Evolutionary conservation across 1,140 invertebrate genomes (phyloP).

Genomic region (Plodia interpunctella): DNA sequence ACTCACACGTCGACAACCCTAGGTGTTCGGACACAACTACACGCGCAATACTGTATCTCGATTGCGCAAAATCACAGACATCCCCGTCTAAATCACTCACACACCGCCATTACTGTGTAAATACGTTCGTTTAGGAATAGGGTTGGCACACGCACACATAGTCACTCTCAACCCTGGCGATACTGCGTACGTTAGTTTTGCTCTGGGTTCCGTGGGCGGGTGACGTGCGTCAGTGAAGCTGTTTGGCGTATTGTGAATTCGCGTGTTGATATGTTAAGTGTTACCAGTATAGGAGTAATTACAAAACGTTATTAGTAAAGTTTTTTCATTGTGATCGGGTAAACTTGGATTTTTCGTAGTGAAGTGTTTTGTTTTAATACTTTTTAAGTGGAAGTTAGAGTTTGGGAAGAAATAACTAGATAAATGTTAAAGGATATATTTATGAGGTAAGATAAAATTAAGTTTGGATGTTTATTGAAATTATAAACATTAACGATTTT

Average conservation of each 20-base stretch:
- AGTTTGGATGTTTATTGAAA: too few species aligned
- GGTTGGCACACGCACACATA: constrained; percentile 36
- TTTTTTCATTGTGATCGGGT: constrained; percentile 1
- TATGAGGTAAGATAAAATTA: constrained; percentile 5
- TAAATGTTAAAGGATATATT: not conserved
- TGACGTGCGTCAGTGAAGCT: constrained; percentile 24
- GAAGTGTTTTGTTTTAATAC: constrained; percentile 11
- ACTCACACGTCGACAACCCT: constrained; percentile 30
- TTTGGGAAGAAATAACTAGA: not conserved
- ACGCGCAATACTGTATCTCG: constrained; percentile 36
- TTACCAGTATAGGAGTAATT: too few species aligned
- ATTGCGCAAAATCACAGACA: constrained; percentile 48
- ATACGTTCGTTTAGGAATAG: constrained; percentile 27
- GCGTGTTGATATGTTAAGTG: constrained; percentile 7
- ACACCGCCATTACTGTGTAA: constrained; percentile 25
- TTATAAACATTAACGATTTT: too few species aligned
- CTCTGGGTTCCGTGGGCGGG: constrained; percentile 25
- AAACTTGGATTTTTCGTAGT: constrained; percentile 14
- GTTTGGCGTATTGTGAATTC: constrained; percentile 25
- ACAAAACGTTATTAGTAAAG: constrained; percentile 2
- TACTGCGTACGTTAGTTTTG: constrained; percentile 48
- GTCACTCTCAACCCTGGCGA: constrained; percentile 38
- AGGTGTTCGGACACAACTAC: constrained; percentile 43
- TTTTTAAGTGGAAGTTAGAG: not conserved
- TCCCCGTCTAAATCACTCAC: constrained; percentile 43